Evolutionary conservation across 2,113 vertebrate genomes (phyloP), one percentile per base, ranked within the genome.

Genomic region (Gavia stellata): DNA sequence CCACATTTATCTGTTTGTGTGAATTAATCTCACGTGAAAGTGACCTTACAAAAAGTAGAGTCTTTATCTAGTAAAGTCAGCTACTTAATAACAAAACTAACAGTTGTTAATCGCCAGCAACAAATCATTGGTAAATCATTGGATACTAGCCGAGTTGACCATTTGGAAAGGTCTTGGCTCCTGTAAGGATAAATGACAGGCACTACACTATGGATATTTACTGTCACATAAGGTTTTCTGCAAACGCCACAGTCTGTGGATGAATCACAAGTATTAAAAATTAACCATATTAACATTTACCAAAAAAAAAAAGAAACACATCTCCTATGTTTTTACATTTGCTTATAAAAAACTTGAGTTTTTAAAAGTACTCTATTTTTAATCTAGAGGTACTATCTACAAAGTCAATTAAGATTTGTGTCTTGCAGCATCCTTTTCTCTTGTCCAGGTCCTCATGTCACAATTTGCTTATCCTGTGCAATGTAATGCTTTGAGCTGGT

Each of bases 261-360:
- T 44, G 1, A 82, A 56, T 56, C 33, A 34, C 17, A 68, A 40
- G 15, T 10, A 78, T 6, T 5, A 79, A 34, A 84, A 75, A 4
- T 17, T 13, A 33, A 78, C 10, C 12, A 16, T 12, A 14, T 42
- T 65, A 72, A 21, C 3, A 44, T n/a, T 44, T 34, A 63, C 5
- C 2, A 36, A 28, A 68, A 33, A 21, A 23, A 18, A 77, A 7
- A 2, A 1, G 6, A 23, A 18, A 63, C 7, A 34, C 16, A 28
- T 14, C 1, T 6, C 2, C 29, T 1, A 0, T 11, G 6, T 49
- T 86, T 66, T 86, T 24, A 58, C 13, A 67, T 56, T 36, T 29
- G 8, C 28, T 88, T 67, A 52, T 45, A 18, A 59, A 55, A 72
- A 21, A 7, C 2, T 16, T 20, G 5, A 59, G 2, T 9, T 33